Conservation (phyloP, 2,113 vertebrate species). For the Anas platyrhynchos region DNA sequence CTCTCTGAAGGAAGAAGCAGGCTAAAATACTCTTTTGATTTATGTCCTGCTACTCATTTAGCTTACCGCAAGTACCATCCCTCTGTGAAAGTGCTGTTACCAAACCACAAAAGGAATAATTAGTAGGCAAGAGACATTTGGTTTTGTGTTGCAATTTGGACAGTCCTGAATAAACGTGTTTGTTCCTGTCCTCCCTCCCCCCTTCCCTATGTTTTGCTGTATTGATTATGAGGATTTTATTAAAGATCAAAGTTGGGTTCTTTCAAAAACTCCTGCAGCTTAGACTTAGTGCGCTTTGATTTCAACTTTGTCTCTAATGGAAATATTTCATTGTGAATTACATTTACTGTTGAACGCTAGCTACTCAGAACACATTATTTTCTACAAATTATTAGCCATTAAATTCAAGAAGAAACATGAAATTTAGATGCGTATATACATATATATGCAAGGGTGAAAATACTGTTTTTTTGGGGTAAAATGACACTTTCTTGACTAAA, state of each 20-base stretch:
- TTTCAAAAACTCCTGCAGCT: not conserved
- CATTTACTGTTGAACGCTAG: not conserved
- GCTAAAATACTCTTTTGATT: not conserved
- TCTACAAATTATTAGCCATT: not conserved
- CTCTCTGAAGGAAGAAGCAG: not conserved
- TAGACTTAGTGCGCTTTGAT: not conserved
- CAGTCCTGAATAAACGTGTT: not conserved
- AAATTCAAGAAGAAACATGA: not conserved
- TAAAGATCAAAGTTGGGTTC: not conserved
- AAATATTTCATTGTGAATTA: not conserved
- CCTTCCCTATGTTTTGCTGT: not conserved
- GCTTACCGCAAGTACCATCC: not conserved
- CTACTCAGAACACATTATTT: too few species aligned
- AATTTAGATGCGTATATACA: not conserved
- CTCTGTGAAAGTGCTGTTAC: not conserved
- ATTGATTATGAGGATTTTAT: not conserved
- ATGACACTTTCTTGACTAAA: not conserved
- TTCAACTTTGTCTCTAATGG: not conserved
- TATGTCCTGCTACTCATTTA: not conserved
- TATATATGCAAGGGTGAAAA: not conserved
- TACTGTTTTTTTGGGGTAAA: not conserved
- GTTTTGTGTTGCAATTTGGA: not conserved
- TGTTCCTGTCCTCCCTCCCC: not conserved
- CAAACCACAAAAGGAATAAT: slow-evolving; percentile 26
- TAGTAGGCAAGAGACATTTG: slow-evolving; percentile 7